phyloP scores from a whole-genome alignment of 2,888 invertebrate genomes.

The Leucophora obtusa region DNA sequence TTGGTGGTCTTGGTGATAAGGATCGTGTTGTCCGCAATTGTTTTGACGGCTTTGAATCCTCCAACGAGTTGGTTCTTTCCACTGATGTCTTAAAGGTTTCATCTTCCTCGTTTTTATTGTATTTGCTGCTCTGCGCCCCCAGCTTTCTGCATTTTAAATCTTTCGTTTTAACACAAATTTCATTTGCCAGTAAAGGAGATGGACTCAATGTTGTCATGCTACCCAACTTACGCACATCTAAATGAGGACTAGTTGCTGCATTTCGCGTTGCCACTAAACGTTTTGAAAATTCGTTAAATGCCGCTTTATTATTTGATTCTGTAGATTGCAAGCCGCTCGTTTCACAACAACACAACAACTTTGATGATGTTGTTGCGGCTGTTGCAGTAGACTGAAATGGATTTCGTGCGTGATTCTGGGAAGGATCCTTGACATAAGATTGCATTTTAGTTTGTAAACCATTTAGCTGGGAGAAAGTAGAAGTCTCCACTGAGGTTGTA shows the following conservation, averaged over 20 bases:
- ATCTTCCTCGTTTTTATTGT: not conserved
- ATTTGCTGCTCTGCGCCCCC: slow-evolving; percentile 72
- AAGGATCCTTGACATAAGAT: not conserved
- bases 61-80: slow-evolving; percentile 72
- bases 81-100: slow-evolving; percentile 56
- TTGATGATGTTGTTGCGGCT: slow-evolving; percentile 34
- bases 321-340: slow-evolving; percentile 18
- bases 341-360: slow-evolving; percentile 62
- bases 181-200: slow-evolving; percentile 18
- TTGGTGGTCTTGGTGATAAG: slow-evolving; percentile 71
- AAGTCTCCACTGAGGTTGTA: slow-evolving; percentile 22
- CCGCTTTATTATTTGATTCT: not conserved
- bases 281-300: slow-evolving; percentile 37
- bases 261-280: slow-evolving; percentile 75
- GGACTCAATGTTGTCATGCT: slow-evolving; percentile 48
- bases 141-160: slow-evolving; percentile 15
- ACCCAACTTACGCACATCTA: slow-evolving; percentile 77
- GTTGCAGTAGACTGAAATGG: slow-evolving; percentile 37
- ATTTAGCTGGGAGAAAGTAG: not conserved
- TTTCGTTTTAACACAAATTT: not conserved
- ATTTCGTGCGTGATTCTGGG: slow-evolving; percentile 30
- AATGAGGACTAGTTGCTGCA: slow-evolving; percentile 76
- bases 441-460: not conserved
- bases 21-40: slow-evolving; percentile 70
- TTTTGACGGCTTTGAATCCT: slow-evolving; percentile 71